Evolutionary conservation across 2,113 vertebrate genomes (phyloP), one percentile per base, ranked within the genome.

Genomic region (Pongo pygmaeus): DNA sequence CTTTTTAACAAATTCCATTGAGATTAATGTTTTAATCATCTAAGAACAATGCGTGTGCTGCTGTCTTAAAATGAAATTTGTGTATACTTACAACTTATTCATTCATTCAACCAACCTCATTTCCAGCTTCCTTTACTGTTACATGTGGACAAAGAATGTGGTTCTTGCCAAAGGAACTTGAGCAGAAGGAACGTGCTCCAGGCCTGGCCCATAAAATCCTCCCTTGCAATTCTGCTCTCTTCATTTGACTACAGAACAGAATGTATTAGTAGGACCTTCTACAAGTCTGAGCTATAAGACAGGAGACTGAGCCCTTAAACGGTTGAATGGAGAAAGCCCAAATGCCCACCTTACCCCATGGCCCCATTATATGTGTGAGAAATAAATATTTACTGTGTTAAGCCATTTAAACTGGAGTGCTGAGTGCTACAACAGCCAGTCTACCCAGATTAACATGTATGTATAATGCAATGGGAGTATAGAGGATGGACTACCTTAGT

Each of bases 1-100:
- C 40, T 83, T 88, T 59, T 95, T 74, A 93, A 91, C n/a, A 93
- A 89, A 84, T 89, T 85, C 30, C 59, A 20, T 27, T 88, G 38
- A 35, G 18, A 30, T 70, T 80, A 72, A 77, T 43, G 57, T 93
- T 91, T 93, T 48, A 83, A 52, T 89, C 8, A 72, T 64, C 77
- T 89, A 78, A 91, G 48, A 97, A 50, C 18, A 46, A 57, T 84
- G 14, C 43, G 25, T 48, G 9, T 59, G 40, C 61, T 46, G 23
- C 57, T 69, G 8, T 55, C 86, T 17, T 86, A 88, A 95, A 84
- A 55, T 23, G 20, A 77, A n/a, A 0, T 50, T 75, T 74, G 61
- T 27, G 59, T 77, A 20, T 84, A 84, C 22, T 86, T 87, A 43
- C 35, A 84, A 77, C 43, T 81, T 55, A 46, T 80, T 90, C 70